Percentiles rank a stretch among this genome's conserved stretches.
Conservation (phyloP, 2,888 invertebrate genomes). For the Aplocera efformata region DNA sequence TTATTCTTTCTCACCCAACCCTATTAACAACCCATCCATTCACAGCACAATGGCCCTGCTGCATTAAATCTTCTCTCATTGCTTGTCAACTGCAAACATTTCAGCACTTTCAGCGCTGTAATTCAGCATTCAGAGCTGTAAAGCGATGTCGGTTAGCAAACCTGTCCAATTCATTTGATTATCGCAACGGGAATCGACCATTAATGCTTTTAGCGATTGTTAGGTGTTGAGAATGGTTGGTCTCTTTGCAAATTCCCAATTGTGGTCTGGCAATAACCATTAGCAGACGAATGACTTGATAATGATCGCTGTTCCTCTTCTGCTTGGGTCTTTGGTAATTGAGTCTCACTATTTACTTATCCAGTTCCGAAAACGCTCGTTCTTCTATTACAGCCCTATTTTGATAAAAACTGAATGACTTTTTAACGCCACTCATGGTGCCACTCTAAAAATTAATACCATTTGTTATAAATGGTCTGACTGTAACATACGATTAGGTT, state of each 20-base stretch:
- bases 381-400: no score
- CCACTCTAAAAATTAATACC: no score
- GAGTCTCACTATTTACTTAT: no score
- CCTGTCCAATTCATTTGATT: constrained; percentile 31
- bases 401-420: no score
- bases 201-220: constrained; percentile 36
- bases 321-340: no score
- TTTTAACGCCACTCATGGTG: no score
- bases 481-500: no score
- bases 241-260: constrained; percentile 21
- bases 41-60: constrained; percentile 24
- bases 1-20: constrained; percentile 7
- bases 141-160: constrained; percentile 25
- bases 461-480: no score
- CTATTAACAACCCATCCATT: constrained; percentile 13
- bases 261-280: constrained; percentile 11
- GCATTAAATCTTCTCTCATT: constrained; percentile 43
- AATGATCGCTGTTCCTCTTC: no score
- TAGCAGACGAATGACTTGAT: constrained; percentile 3
- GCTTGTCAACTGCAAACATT: constrained; percentile 42
- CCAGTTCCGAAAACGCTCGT: no score
- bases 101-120: constrained; percentile 20
- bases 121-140: neutral
- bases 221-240: constrained; percentile 23
- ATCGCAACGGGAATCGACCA: constrained; percentile 35